Base-by-base conservation (phyloP, 2,888 invertebrate genomes). In the Stegophylla sp. region DNA sequence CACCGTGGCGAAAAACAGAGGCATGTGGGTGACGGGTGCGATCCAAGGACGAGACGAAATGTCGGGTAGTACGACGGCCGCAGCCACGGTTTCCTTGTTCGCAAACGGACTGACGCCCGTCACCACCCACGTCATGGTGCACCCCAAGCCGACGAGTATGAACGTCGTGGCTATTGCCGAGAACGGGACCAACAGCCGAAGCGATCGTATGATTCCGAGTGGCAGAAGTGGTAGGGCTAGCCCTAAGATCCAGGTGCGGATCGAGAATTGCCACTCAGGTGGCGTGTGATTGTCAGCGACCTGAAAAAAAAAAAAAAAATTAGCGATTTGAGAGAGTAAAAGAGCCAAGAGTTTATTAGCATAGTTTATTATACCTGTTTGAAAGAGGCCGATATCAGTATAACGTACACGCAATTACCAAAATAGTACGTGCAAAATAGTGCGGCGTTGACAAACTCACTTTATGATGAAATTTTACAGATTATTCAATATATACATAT, bases 1-100 rank as follows among this genome's bases (percentile, higher is more conserved):
- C 0, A 96, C 97, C 0, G 97, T 98, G 76, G 97, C 90, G 86
- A 98, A 95, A 88, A 96, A 98, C 71, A 96, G 88, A 0, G 98
- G 98, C 85, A 96, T 88, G 41, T 83, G 83, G 3, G 77, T 53
- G 1, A 84, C 15, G 0, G 84, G 51, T 4, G 82, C 83, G 12
- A 82, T 89, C 0, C 87, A 87, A 13, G 90, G 87, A 20, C 88
- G 87, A 0, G 91, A 89, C 28, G 91, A 88, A 85, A 85, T 87
- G 82, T 88, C 89, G 84, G 86, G 88, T 0, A 91, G 86, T 75
- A 89, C 90, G 66, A 88, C 89, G 86, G 96, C 92, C 9, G 59
- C 53, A 0, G 69, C 26, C 17, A 17, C 5, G 15, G 28, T 13
- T 13, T 48, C 34, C 23, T 45, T 23, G n/a, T n/a, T 15, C 26